Base-by-base conservation (phyloP, 2,113 vertebrate species). In the Spizaetus ornatus region DNA sequence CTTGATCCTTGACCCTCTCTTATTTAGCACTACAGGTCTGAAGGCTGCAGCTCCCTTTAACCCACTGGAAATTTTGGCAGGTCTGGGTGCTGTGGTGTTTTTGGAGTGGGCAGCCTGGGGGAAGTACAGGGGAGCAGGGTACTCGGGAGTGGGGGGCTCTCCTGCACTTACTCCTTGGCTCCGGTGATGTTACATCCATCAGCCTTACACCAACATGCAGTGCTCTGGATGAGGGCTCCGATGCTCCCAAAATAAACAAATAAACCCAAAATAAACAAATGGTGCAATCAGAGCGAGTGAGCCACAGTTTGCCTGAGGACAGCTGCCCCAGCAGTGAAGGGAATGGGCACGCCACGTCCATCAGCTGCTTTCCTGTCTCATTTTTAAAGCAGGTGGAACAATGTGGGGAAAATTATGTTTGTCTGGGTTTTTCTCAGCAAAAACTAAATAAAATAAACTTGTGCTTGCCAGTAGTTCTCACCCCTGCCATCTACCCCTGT, bases 231-330 rank as follows among this genome's bases (percentile, higher is more conserved):
- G 65, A 50, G 50, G 52, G 20, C 82, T 70, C 55, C 0, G 1
- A n/a, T 21, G 22, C 26, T n/a, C 63, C 55, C 94, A 74, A 43
- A 74, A 52, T 42, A 56, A 94, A 61, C 9, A 31, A 18, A 42
- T 38, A 38, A 38, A 38, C 63, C 55, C 94, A 74, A 43, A 74
- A 52, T 42, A 56, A 94, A 61, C 10, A 31, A 18, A 42, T 38
- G 6, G 22, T 61, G 56, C 36, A 16, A 3, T 18, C 0, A 3
- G 63, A 52, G 45, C 34, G 62, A 42, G 26, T 0, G 8, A 72
- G 8, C 18, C 1, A 1, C 3, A 10, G 55, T 19, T 78, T 18
- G 25, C 7, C 1, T 42, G 58, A 26, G 34, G 38, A 52, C 0
- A 3, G 40, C n/a, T 55, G 59, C 29, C 42, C 59, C 3, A 4